Evolutionary conservation across 1,140 invertebrate genomes (phyloP).

Genomic region (Tetragonula clypearis): DNA sequence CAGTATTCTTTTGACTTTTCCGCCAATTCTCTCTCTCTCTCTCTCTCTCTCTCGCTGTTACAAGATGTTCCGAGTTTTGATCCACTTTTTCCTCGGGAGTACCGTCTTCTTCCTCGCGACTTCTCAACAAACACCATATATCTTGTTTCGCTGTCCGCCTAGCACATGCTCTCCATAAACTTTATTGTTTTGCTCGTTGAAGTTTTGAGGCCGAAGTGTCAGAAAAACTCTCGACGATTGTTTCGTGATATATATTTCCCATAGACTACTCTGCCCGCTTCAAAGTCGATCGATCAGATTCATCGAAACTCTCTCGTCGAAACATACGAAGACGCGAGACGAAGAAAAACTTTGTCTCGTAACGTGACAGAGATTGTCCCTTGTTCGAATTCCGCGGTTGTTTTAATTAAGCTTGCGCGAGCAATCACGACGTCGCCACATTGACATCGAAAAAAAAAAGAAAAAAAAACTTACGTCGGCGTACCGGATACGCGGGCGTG

Average conservation of each 20-base stretch:
- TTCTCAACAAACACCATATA: slow-evolving; percentile 31
- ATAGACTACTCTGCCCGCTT: no score
- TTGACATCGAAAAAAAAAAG: no score
- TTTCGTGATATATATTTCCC: background rate
- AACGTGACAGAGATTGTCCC: no score
- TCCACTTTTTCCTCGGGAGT: background rate
- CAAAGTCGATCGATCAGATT: background rate
- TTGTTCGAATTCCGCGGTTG: slow-evolving; percentile 6
- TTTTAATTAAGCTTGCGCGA: slow-evolving; percentile 19
- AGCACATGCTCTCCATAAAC: background rate
- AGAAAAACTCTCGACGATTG: background rate
- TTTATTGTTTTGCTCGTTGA: slow-evolving; percentile 3
- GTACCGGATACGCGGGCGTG: slow-evolving; percentile 52
- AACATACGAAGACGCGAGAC: background rate
- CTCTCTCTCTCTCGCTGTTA: background rate
- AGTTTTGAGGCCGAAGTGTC: background rate
- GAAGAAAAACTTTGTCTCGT: background rate
- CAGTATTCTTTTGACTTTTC: slow-evolving; percentile 4
- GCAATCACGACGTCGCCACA: slow-evolving; percentile 28
- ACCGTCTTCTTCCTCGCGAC: background rate
- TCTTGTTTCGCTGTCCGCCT: background rate
- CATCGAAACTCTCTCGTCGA: background rate
- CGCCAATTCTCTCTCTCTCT: background rate
- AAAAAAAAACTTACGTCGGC: slow-evolving; percentile 11
- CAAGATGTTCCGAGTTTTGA: slow-evolving; percentile 3